Evolutionary conservation across 2,113 vertebrate species (phyloP).

Genomic region (Ageneiosus marmoratus): DNA sequence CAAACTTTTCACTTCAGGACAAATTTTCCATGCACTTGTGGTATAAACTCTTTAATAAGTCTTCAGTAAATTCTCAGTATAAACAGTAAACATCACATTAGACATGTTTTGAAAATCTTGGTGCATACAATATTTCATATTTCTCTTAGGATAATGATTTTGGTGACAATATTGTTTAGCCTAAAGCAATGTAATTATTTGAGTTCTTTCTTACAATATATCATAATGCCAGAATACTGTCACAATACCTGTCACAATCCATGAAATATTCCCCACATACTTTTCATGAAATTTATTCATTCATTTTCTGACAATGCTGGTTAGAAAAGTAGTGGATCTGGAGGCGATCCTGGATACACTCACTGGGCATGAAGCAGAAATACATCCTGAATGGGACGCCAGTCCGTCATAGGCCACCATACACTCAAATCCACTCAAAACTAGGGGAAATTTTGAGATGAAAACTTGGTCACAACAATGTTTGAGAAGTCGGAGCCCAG

Average conservation of each 20-base stretch:
- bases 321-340: background rate
- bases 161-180: background rate
- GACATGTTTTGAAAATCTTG: background rate
- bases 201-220: background rate
- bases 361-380: too few species aligned
- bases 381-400: background rate
- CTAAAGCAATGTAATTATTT: background rate
- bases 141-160: background rate
- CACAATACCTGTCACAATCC: background rate
- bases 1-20: background rate
- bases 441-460: background rate
- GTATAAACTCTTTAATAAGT: background rate
- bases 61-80: constrained; percentile 2
- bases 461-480: background rate
- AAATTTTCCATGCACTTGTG: background rate
- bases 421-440: background rate
- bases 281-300: background rate
- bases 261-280: background rate
- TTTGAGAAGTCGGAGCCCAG: background rate
- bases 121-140: background rate
- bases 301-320: background rate
- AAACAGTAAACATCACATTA: background rate
- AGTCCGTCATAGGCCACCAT: background rate
- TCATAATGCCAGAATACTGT: background rate
- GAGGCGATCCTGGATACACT: background rate